Evolutionary conservation across 2,113 vertebrate genomes (phyloP).

Genomic region (Mugil cephalus): DNA sequence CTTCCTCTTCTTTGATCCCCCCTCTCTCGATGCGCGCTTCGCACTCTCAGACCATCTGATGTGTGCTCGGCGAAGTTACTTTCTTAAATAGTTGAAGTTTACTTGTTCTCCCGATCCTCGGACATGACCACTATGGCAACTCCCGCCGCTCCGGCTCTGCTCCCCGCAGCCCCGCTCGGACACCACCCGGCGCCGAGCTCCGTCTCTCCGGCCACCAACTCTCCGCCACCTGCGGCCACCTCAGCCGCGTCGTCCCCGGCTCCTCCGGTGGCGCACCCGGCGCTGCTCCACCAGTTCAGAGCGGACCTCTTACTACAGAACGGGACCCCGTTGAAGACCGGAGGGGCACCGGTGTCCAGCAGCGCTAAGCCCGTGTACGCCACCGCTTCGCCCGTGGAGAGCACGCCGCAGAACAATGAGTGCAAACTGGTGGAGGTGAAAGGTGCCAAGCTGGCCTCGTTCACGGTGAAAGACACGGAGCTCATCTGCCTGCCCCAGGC

Average conservation of each 20-base stretch:
- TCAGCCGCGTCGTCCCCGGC: slow-evolving; percentile 79
- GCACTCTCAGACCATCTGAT: slow-evolving; percentile 18
- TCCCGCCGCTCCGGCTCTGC: slow-evolving; percentile 87
- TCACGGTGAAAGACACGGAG: slow-evolving; percentile 94
- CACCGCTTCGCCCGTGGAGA: slow-evolving; percentile 97
- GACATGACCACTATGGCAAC: slow-evolving; percentile 89
- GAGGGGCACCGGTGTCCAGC: slow-evolving; percentile 80
- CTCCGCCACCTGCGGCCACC: slow-evolving; percentile 81
- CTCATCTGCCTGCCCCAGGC: slow-evolving; percentile 97
- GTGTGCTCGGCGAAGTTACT: slow-evolving; percentile 60
- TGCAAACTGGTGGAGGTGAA: slow-evolving; percentile 97
- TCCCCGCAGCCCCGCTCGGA: slow-evolving; percentile 89
- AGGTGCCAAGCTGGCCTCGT: slow-evolving; percentile 96
- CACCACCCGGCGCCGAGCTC: slow-evolving; percentile 89
- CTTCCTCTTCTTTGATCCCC: slow-evolving; percentile 28
- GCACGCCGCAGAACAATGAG: slow-evolving; percentile 99
- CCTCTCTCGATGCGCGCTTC: slow-evolving; percentile 50
- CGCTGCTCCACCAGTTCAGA: slow-evolving; percentile 87
- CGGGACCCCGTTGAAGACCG: slow-evolving; percentile 71
- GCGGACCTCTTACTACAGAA: slow-evolving; percentile 86
- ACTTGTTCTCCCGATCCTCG: slow-evolving; percentile 67
- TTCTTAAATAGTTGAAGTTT: slow-evolving; percentile 62
- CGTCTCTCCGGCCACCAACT: slow-evolving; percentile 88
- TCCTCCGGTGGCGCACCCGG: slow-evolving; percentile 79
- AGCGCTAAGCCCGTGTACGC: slow-evolving; percentile 93